Percentiles rank a stretch among this genome's conserved stretches.
phyloP scores from a whole-genome alignment of 2,888 invertebrate species.

The Hypomecis punctinalis region DNA sequence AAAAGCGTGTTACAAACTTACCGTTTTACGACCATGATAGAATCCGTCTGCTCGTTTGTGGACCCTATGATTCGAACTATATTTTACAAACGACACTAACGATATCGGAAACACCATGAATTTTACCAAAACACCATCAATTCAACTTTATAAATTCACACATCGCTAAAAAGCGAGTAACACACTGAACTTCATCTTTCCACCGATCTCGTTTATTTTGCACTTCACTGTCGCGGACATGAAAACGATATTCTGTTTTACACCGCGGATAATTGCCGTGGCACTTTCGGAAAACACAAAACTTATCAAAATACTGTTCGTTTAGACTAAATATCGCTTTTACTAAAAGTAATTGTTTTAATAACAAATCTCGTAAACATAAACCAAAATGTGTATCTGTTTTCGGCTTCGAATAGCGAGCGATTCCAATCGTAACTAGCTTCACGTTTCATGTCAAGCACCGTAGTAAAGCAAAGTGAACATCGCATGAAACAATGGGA shows the following conservation, averaged over 20 bases:
- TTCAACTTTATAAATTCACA: constrained; percentile 75
- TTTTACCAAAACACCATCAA: constrained; percentile 78
- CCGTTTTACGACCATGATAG: constrained; percentile 86
- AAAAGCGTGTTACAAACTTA: too few relatives aligned
- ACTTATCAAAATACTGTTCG: constrained; percentile 7
- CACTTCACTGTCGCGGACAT: constrained; percentile 77
- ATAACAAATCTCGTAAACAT: constrained; percentile 66
- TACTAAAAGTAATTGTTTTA: constrained; percentile 34
- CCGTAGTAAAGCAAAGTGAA: constrained; percentile 27
- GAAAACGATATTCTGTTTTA: constrained; percentile 47
- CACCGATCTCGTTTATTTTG: constrained; percentile 68
- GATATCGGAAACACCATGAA: constrained; percentile 81
- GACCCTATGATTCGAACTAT: constrained; percentile 84
- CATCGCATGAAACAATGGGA: constrained; percentile 8
- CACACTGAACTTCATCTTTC: constrained; percentile 75
- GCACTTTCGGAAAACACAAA: constrained; percentile 39
- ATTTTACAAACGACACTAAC: constrained; percentile 75
- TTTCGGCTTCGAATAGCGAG: constrained; percentile 22
- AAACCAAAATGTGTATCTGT: constrained; percentile 65
- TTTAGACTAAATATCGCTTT: constrained; percentile 34
- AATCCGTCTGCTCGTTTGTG: constrained; percentile 84
- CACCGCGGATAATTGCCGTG: constrained; percentile 15
- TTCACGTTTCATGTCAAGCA: constrained; percentile 38
- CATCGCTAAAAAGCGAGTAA: constrained; percentile 82
- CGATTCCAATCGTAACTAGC: constrained; percentile 38